A percentile compares a stretch with the other conserved stretches of the same genome.
Conservation (phyloP, 2,113 vertebrate genomes). For the Sylvicapra grimmia region DNA sequence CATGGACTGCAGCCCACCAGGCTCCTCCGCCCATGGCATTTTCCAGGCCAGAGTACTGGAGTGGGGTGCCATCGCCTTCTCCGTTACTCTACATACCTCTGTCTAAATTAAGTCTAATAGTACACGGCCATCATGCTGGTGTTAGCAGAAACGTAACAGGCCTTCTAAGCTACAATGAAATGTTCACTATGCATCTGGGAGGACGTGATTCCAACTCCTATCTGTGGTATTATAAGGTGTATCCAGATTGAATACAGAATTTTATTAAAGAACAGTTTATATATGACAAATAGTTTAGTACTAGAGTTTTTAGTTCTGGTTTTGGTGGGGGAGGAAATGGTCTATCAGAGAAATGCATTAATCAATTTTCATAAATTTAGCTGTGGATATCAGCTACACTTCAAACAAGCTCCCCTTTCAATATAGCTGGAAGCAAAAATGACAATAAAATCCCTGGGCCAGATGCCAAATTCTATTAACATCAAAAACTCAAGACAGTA, state of each 20-base stretch:
- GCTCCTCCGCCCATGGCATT: too few species aligned
- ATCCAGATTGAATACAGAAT: neutral
- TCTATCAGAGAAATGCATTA: neutral
- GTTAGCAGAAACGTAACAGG: conserved; percentile 11
- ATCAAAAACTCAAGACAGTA: conserved; percentile 31
- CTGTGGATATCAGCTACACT: neutral
- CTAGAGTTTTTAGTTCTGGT: neutral
- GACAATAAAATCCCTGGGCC: conserved; percentile 25
- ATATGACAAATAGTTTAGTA: neutral
- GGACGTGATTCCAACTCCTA: neutral
- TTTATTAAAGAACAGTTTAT: conserved; percentile 32
- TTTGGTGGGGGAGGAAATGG: neutral
- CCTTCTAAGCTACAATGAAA: neutral
- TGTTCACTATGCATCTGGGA: neutral
- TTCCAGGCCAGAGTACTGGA: too few species aligned
- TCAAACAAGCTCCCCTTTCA: conserved; percentile 12
- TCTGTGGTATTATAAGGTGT: neutral
- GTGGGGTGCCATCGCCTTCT: too few species aligned
- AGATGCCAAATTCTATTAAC: conserved; percentile 40
- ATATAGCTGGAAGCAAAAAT: conserved; percentile 40
- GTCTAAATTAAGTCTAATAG: neutral
- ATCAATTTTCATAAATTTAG: conserved; percentile 42
- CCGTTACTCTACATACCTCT: neutral
- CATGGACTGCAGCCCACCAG: too few species aligned
- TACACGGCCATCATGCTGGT: neutral